Conservation (phyloP, 1,140 invertebrate species). For the Calosoma granatense region DNA sequence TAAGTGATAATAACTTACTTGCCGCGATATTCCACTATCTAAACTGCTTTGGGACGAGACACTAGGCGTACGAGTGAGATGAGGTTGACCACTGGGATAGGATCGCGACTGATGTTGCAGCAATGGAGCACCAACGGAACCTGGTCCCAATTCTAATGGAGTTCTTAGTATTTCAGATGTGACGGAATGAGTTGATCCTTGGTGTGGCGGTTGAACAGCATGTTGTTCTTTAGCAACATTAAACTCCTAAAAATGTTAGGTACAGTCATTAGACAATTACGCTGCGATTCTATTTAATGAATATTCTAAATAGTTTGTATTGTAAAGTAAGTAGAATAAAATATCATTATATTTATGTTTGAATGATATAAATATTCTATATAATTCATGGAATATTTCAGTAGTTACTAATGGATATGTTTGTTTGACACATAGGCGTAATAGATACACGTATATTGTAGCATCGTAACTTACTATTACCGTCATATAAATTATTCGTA, state of each 20-base stretch:
- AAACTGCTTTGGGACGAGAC: slow-evolving; percentile 71
- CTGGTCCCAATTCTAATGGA: slow-evolving; percentile 36
- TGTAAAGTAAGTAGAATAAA: no score
- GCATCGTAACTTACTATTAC: no score
- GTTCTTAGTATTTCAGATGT: slow-evolving; percentile 36
- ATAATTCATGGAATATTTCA: no score
- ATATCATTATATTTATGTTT: no score
- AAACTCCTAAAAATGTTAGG: slow-evolving; percentile 51
- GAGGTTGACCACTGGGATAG: slow-evolving; percentile 38
- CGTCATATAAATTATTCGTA: no score
- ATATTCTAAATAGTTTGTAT: no score
- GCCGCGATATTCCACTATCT: slow-evolving; percentile 57
- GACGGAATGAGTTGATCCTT: slow-evolving; percentile 26
- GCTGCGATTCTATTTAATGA: no score
- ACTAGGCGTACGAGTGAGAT: slow-evolving; percentile 55
- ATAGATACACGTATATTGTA: no score
- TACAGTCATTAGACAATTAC: no score
- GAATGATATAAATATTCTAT: no score
- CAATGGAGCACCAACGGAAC: slow-evolving; percentile 15
- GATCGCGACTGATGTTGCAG: slow-evolving; percentile 43
- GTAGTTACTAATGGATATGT: no score
- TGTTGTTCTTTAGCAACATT: slow-evolving; percentile 52
- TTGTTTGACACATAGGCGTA: no score
- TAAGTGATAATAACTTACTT: slow-evolving; percentile 36
- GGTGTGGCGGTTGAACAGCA: slow-evolving; percentile 41